Base-by-base conservation (phyloP, 2,888 invertebrate species). In the Nasonovia ribisnigri region DNA sequence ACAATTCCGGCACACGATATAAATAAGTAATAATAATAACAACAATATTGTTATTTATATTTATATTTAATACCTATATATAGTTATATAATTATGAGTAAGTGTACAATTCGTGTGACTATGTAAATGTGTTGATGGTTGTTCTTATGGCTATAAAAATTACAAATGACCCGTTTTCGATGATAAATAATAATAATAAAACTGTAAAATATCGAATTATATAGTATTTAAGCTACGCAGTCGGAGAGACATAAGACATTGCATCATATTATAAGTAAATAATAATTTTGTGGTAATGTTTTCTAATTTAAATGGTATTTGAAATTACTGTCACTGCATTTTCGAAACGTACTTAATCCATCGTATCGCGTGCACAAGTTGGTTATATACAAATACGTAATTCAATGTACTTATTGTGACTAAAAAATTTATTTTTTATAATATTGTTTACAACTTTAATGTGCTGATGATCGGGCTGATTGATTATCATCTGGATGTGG, bases 21-120 rank as follows among this genome's bases (percentile, higher is more conserved):
- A n/a, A 26, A 90, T 67, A 60, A 89, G 43, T 60, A 90, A 90
- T 90, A 90, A 89, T 57, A 88, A 88, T 88, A 88, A 43, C 60
- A 89, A 67, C 60, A 46, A 90, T 46, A 20, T 77, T 77, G 20
- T 77, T 20, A 42, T 77, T 77, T 24, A 20, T 20, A 77, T 8
- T 77, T 20, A n/a, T n/a, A n/a, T n/a, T n/a, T n/a, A n/a, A n/a
- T n/a, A n/a, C n/a, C n/a, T n/a, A n/a, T n/a, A n/a, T 24, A 77
- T 43, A 43, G 2, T 2, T 57, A 60, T n/a, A 67, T 20, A 29
- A 24, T n/a, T 10, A 13, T 24, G 24, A 46, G 10, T 11, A 46
- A 24, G 1, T 26, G 1, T 77, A 77, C 20, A 77, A 20, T 20
- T 20, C 6, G 6, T 77, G 5, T 42, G 20, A 36, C 20, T 36